phyloP scores from a whole-genome alignment of 2,797 vertebrate species.

The Coreius guichenoti region DNA sequence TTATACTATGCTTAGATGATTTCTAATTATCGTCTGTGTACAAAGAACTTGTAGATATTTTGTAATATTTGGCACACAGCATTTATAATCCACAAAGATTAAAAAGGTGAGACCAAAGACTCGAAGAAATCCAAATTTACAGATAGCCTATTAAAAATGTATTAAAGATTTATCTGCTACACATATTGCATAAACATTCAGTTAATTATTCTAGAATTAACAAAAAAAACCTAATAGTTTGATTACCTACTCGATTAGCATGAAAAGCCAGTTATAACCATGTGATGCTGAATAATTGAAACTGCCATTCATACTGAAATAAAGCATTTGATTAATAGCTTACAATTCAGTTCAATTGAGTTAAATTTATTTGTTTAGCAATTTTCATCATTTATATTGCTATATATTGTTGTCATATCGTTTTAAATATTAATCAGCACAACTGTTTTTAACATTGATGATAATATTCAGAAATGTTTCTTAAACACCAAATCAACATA shows the following conservation, averaged over 20 bases:
- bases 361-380: background rate
- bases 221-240: background rate
- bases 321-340: background rate
- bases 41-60: background rate
- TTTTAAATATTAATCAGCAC: background rate
- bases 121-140: background rate
- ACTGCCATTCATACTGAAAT: background rate
- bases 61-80: conserved; percentile 1
- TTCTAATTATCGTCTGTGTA: conserved; percentile 3
- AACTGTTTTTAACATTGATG: background rate
- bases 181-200: background rate
- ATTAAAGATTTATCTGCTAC: background rate
- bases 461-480: background rate
- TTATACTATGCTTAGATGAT: background rate
- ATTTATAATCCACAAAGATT: background rate
- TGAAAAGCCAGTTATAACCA: background rate
- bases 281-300: background rate
- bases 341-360: background rate
- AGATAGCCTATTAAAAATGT: background rate
- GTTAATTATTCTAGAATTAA: background rate
- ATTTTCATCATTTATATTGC: background rate
- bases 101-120: conserved; percentile 6
- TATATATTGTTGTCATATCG: too few relatives aligned
- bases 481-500: background rate
- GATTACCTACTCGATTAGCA: background rate